Evolutionary conservation across 2,888 invertebrate species (phyloP), one percentile per base, ranked within the genome.

Genomic region (Lasioglossum villosulum): DNA sequence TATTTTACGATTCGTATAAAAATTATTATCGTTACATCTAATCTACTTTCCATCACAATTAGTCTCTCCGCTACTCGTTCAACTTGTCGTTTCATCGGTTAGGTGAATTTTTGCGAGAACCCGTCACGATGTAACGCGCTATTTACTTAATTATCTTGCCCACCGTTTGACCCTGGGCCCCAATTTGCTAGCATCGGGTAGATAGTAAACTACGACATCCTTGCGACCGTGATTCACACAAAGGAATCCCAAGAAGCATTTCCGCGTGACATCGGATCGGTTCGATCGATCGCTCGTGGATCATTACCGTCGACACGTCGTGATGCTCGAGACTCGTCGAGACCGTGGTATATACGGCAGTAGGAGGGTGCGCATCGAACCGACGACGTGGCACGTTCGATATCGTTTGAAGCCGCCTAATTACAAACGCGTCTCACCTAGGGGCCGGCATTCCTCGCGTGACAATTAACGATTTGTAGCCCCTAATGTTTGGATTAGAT

Each of bases 381-480:
- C 86, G 88, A 86, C 83, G 84, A 68, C 68, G 56, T 56, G 78
- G 52, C 81, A 37, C 87, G 90, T 92, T 91, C 92, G 87, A 90
- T 92, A 92, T 90, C 90, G 82, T 45, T 74, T 83, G 82, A 75
- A 85, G 86, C 84, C 86, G 82, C 87, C 91, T 93, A 93, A 93
- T 93, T 93, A 92, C 91, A 76, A 85, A 87, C 91, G 89, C 88
- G 88, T 87, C 83, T 86, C 79, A 76, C 80, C 86, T 89, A 87
- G 80, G 86, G 83, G 72, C 16, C 80, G 82, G 85, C 91, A 91
- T 92, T 92, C 91, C 89, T 92, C 89, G 92, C 93, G 94, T 93
- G 94, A 93, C 93, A 93, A 94, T 94, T 93, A 93, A 93, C 93
- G 92, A 94, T 94, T 93, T 93, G 93, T 93, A 91, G 89, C 89